Percentiles rank a stretch among this genome's conserved stretches.
Conservation (phyloP, 2,797 vertebrate genomes). For the Pyrocephalus nanus region DNA sequence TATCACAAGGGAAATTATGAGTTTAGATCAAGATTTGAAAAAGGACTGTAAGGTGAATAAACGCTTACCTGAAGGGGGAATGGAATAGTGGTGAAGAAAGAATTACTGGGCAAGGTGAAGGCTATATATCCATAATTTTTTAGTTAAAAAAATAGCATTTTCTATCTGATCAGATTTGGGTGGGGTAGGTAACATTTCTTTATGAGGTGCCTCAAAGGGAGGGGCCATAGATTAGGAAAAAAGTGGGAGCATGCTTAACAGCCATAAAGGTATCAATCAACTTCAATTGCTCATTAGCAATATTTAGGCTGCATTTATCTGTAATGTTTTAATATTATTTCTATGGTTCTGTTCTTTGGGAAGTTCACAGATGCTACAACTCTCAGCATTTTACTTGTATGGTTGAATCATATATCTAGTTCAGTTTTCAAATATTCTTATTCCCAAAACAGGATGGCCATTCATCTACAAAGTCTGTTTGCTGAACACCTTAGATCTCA, state of each 20-base stretch:
- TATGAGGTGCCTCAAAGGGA: not conserved
- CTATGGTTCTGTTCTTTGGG: not conserved
- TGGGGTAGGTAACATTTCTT: not conserved
- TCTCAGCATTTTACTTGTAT: not conserved
- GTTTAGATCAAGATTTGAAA: not conserved
- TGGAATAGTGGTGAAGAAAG: not conserved
- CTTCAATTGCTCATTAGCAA: not conserved
- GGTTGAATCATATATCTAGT: not conserved
- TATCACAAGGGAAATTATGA: constrained; percentile 24
- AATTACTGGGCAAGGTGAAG: not conserved
- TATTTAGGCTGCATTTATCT: not conserved
- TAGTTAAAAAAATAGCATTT: not conserved
- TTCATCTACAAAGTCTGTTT: not conserved
- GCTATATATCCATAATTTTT: not conserved
- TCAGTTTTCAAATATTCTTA: not conserved
- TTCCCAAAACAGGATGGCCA: not conserved
- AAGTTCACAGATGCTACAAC: not conserved
- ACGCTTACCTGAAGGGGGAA: not conserved
- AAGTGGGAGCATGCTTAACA: not conserved
- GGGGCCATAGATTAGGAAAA: not conserved
- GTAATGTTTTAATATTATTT: not conserved
- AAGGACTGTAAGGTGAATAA: not conserved
- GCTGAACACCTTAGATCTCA: not conserved
- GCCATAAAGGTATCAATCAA: not conserved
- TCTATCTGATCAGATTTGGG: not conserved